A percentile compares a stretch with the other conserved stretches of the same genome.
These are phyloP conservation scores for Chloroceryle amazona DNA, from an alignment of 2,797 vertebrate species.

Conservation along the genomic window DNA sequence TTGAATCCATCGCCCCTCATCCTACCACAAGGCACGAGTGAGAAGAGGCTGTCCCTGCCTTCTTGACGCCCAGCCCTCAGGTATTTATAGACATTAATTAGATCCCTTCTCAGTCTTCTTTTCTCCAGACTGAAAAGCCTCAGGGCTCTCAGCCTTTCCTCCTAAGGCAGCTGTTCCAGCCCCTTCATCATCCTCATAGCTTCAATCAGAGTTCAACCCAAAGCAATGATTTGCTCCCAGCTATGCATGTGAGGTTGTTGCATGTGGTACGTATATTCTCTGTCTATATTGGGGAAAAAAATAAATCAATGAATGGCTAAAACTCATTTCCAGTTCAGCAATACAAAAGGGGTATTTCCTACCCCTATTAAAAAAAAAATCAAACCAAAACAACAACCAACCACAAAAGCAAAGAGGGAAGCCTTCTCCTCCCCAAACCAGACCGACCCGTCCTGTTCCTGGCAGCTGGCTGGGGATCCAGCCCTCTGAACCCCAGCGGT, in stretches of 20 bases:
- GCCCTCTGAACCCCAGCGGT: rapidly evolving
- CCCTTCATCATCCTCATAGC: no score
- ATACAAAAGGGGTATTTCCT: not conserved
- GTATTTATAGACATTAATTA: no score
- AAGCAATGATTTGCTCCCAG: not conserved
- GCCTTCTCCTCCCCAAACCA: not conserved
- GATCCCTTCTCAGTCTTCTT: no score
- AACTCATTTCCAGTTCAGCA: not conserved
- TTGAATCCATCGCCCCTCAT: no score
- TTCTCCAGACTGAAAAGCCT: no score
- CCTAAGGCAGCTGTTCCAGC: no score
- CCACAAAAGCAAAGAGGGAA: not conserved
- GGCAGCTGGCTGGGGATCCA: not conserved
- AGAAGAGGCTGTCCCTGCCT: no score
- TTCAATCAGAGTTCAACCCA: not conserved
- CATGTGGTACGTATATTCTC: rapidly evolving
- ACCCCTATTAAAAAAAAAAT: not conserved
- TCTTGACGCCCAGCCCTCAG: no score
- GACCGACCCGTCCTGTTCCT: not conserved
- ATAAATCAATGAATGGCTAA: not conserved
- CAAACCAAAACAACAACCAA: not conserved
- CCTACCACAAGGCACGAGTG: no score
- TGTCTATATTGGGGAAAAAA: not conserved
- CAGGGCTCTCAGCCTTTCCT: no score
- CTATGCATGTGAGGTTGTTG: not conserved